These are phyloP conservation scores for Ploceus nigricollis DNA, from an alignment of 2,113 vertebrate species.

Conservation along the genomic window DNA sequence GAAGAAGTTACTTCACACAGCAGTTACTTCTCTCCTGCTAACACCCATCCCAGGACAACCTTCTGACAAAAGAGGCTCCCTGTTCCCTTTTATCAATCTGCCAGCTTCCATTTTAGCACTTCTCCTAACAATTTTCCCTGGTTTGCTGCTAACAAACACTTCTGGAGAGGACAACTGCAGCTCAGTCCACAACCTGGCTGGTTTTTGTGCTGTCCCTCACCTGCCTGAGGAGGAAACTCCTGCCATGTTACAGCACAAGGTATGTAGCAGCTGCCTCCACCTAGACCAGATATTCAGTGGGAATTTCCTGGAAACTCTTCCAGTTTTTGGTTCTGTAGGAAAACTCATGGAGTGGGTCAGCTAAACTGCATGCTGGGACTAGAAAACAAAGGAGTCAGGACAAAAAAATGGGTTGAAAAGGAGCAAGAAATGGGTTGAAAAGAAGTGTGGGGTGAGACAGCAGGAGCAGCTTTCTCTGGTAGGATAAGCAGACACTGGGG, in stretches of 20 bases:
- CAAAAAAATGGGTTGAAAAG: neutral
- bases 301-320: neutral
- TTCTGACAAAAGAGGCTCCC: neutral
- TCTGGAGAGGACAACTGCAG: neutral
- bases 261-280: neutral
- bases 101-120: neutral
- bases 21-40: neutral
- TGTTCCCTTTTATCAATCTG: neutral
- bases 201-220: neutral
- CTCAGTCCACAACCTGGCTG: neutral
- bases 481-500: neutral
- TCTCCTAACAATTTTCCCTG: neutral
- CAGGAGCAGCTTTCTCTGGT: neutral
- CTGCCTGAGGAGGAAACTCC: neutral
- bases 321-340: neutral
- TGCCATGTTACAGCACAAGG: neutral
- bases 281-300: neutral
- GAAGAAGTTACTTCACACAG: neutral
- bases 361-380: neutral
- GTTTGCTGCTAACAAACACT: neutral
- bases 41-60: neutral
- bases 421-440: neutral
- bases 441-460: neutral
- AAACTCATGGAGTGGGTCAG: neutral
- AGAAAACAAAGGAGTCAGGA: neutral